Evolutionary conservation across 2,113 vertebrate species (phyloP).

Genomic region (Smithornis capensis): DNA sequence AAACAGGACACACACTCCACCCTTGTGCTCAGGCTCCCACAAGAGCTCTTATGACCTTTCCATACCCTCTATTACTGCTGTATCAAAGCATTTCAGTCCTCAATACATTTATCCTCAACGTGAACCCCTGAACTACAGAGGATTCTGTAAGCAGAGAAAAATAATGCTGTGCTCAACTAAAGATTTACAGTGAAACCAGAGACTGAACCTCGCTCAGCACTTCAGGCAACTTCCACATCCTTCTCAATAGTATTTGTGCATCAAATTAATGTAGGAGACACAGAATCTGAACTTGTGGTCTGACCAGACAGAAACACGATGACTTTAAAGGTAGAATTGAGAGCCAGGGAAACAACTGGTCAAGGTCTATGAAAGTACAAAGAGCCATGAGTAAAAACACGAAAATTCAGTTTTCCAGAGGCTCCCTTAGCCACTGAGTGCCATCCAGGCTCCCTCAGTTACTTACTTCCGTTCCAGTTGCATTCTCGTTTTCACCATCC

Average conservation of each 20-base stretch:
- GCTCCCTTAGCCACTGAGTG: neutral
- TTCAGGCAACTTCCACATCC: neutral
- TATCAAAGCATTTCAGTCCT: neutral
- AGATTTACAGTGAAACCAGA: neutral
- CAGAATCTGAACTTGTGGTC: neutral
- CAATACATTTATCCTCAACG: neutral
- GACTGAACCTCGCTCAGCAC: neutral
- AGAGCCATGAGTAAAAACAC: neutral
- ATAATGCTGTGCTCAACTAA: neutral
- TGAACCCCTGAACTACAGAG: neutral
- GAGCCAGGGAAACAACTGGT: neutral
- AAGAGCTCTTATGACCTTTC: neutral
- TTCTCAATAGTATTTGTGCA: neutral
- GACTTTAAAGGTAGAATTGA: neutral
- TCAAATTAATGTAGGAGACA: neutral
- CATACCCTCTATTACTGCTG: neutral
- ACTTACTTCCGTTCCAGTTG: slow-evolving; percentile 92
- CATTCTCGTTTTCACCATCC: slow-evolving; percentile 99
- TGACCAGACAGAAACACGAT: neutral
- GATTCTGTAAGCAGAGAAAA: neutral
- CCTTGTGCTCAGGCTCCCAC: neutral
- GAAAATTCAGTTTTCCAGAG: neutral
- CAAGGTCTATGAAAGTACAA: neutral
- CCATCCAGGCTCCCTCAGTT: neutral
- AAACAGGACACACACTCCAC: neutral